Conservation (phyloP, 2,113 vertebrate genomes). For the Lutjanus erythropterus region DNA sequence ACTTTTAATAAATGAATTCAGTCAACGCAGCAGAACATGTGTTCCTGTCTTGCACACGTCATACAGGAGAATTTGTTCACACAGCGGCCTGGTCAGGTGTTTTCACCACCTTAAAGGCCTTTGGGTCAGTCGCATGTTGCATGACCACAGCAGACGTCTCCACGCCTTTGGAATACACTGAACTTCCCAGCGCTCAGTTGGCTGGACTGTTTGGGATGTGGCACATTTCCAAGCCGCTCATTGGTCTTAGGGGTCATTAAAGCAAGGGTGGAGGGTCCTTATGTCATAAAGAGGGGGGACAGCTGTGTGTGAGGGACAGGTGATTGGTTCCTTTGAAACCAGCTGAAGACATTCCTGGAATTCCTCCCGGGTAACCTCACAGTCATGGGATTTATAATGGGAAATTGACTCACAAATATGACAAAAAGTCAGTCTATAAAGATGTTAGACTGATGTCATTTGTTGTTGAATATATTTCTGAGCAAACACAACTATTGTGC, state of each 20-base stretch:
- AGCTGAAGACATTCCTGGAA: constrained; percentile 29
- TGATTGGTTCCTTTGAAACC: not conserved
- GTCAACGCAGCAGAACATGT: not conserved
- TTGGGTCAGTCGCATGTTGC: not conserved
- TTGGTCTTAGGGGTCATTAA: constrained; percentile 50
- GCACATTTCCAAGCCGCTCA: constrained; percentile 14
- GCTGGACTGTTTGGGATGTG: constrained; percentile 38
- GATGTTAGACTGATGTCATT: not conserved
- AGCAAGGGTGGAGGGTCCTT: not conserved
- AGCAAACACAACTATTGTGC: not conserved
- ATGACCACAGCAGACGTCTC: not conserved
- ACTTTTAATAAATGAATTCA: not conserved
- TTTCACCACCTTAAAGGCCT: not conserved
- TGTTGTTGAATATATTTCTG: not conserved
- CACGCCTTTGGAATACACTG: not conserved
- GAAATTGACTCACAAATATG: not conserved
- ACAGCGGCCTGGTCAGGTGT: not conserved
- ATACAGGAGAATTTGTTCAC: not conserved
- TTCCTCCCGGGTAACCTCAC: constrained; percentile 6
- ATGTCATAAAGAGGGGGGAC: constrained; percentile 32
- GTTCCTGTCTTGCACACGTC: not conserved
- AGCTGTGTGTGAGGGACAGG: constrained; percentile 19
- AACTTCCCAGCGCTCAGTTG: not conserved
- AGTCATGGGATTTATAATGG: not conserved
- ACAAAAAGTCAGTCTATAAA: not conserved